Evolutionary conservation across 2,888 invertebrate genomes (phyloP), one percentile per base, ranked within the genome.

Genomic region (Mimas tiliae): DNA sequence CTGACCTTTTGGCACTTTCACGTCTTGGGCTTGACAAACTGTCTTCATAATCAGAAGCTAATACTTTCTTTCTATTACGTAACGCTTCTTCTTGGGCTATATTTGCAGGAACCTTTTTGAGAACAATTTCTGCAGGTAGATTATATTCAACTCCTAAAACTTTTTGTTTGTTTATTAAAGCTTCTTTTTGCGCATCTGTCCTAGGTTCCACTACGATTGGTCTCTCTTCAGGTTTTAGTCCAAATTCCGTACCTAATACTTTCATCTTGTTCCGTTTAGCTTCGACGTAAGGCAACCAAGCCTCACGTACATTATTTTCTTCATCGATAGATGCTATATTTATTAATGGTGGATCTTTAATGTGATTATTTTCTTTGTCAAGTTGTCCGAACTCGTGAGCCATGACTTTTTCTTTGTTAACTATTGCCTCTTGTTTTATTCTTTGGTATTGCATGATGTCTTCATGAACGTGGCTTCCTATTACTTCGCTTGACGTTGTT

Each of bases 131-230:
- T 0, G 78, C 51, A 6, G 92, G 90, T 2, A 94, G 81, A 65
- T 94, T 94, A 71, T 94, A 96, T 79, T 96, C 96, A 0, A 95
- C 94, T 4, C 94, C 93, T 66, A 96, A 80, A 0, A 96, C 91
- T 82, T 94, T 95, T 21, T 95, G 77, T 81, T 94, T 95, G 75
- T 96, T 96, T 63, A 89, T 83, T 70, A 95, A 86, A 0, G 95
- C 95, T 66, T 95, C 95, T 14, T 93, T 95, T 67, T 95, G 92
- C 1, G 94, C 94, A 2, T 93, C 90, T 0, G 90, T 92, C 69
- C 72, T 80, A 0, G 91, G 87, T 71, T 85, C 84, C 0, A 50
- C 12, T 1, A 50, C 42, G 19, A 67, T 48, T n/a, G 53, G 48
- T 51, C 69, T 77, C 2, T 64, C 12, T 38, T 73, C 71, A 48